Conservation (phyloP, 2,797 vertebrate genomes). For the Huso huso region DNA sequence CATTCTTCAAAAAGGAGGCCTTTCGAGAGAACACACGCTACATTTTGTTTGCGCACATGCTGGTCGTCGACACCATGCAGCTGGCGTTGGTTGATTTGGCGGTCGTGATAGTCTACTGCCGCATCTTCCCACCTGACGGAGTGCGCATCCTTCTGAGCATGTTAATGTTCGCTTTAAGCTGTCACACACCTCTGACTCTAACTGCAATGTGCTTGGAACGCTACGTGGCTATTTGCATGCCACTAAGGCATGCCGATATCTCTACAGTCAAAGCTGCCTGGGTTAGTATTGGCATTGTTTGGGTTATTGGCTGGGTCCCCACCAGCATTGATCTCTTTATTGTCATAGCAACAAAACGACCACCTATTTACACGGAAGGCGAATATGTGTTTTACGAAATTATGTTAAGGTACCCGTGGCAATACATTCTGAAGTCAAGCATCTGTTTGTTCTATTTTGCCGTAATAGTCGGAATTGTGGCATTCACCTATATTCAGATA, state of each 20-base stretch:
- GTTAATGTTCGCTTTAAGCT: background rate
- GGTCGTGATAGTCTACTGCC: constrained; percentile 8
- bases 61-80: constrained; percentile 34
- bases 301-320: constrained; percentile 28
- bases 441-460: constrained; percentile 33
- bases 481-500: constrained; percentile 36
- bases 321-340: constrained; percentile 9
- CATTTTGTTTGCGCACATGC: constrained; percentile 40
- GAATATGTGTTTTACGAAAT: constrained; percentile 13
- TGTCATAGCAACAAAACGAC: constrained; percentile 16
- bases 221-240: constrained; percentile 49
- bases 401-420: constrained; percentile 25
- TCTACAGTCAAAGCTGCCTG: constrained; percentile 22
- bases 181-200: constrained; percentile 41
- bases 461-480: constrained; percentile 26
- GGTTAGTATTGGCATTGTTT: constrained; percentile 30
- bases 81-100: constrained; percentile 29
- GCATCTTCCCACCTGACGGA: constrained; percentile 8
- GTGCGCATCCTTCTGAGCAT: constrained; percentile 23
- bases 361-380: background rate
- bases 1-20: constrained; percentile 32
- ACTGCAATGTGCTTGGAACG: constrained; percentile 49
- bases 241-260: constrained; percentile 37
- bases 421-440: constrained; percentile 22
- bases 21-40: constrained; percentile 44